Conservation (phyloP, 2,113 vertebrate genomes). For the Cebus imitator region DNA sequence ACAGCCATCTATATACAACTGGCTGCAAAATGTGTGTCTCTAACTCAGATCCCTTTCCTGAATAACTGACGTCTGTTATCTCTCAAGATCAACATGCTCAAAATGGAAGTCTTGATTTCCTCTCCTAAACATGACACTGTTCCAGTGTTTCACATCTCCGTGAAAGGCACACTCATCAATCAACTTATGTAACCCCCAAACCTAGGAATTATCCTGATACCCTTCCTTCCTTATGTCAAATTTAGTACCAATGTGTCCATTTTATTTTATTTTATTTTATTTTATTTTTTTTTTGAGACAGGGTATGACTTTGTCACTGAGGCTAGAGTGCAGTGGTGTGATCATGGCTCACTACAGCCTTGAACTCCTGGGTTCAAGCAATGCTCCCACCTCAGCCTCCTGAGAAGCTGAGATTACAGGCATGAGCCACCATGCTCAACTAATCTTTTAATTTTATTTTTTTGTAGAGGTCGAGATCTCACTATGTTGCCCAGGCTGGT, state of each 20-base stretch:
- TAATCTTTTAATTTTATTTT: too few species aligned
- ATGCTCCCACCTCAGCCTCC: too few species aligned
- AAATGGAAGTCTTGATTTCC: constrained; percentile 15
- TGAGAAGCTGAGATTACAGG: too few species aligned
- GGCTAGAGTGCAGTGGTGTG: too few species aligned
- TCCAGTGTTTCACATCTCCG: not conserved
- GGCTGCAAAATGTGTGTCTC: not conserved
- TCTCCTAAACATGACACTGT: not conserved
- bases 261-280: not conserved
- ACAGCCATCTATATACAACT: not conserved
- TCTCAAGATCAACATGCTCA: constrained; percentile 15
- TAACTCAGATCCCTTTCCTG: not conserved
- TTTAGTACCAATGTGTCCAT: not conserved
- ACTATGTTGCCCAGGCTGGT: too few species aligned
- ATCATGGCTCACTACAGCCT: too few species aligned
- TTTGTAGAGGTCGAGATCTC: too few species aligned
- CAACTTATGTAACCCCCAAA: not conserved
- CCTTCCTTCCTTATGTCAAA: not conserved
- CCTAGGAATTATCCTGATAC: not conserved
- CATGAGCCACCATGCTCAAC: too few species aligned
- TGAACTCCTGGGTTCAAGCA: too few species aligned
- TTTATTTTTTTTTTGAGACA: too few species aligned
- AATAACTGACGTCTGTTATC: not conserved
- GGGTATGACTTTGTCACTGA: too few species aligned
- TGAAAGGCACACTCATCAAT: not conserved